phyloP scores from a whole-genome alignment of 2,888 invertebrate genomes.

The Lasius platythorax region DNA sequence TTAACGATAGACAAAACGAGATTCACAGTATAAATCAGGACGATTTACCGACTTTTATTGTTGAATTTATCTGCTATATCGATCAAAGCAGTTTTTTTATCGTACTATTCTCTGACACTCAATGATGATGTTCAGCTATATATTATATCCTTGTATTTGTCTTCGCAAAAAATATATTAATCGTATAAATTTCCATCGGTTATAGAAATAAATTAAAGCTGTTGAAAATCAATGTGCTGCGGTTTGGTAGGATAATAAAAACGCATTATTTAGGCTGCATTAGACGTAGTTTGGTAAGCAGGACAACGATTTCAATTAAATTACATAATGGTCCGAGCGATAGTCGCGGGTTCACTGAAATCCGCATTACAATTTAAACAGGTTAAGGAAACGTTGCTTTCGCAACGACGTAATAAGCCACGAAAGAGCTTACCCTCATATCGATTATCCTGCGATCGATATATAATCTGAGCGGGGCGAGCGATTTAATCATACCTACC shows the following conservation, averaged over 20 bases:
- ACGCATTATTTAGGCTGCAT: conserved; percentile 57
- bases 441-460: conserved; percentile 79
- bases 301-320: conserved; percentile 72
- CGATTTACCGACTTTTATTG: conserved; percentile 27
- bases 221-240: conserved; percentile 12
- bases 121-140: not conserved
- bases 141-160: not conserved
- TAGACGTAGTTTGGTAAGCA: conserved; percentile 70
- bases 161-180: conserved; percentile 16
- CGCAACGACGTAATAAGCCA: conserved; percentile 76
- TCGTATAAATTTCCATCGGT: conserved; percentile 23
- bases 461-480: conserved; percentile 80
- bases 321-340: conserved; percentile 76
- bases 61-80: conserved; percentile 24
- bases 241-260: not conserved
- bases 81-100: not conserved
- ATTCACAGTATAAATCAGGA: not conserved
- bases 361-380: conserved; percentile 76
- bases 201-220: conserved; percentile 15
- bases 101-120: not conserved
- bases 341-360: conserved; percentile 67
- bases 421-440: conserved; percentile 79
- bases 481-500: conserved; percentile 74
- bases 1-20: conserved; percentile 23
- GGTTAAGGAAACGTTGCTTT: conserved; percentile 82